phyloP scores from a whole-genome alignment of 2,113 vertebrate genomes.

The Myocastor coypus region DNA sequence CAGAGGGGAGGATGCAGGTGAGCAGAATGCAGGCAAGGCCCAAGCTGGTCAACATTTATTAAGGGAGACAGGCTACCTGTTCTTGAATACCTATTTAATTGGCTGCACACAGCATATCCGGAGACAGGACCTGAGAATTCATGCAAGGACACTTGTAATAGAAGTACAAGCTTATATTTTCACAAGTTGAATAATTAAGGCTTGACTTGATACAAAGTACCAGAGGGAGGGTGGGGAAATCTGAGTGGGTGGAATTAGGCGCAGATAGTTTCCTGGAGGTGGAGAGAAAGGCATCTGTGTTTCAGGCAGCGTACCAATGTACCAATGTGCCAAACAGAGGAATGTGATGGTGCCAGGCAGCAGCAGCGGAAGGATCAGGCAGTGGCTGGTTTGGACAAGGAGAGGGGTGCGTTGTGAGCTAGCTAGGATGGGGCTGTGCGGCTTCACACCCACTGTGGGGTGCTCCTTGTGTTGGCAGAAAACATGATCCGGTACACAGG shows the following conservation, averaged over 20 bases:
- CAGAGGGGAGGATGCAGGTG: not conserved
- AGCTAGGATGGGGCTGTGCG: accelerated
- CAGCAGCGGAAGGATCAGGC: not conserved
- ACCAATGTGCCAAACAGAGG: not conserved
- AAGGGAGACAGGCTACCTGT: not conserved
- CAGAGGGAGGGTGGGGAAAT: not conserved
- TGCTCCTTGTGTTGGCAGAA: slow-evolving; percentile 86
- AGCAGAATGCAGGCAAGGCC: accelerated
- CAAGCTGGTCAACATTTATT: not conserved
- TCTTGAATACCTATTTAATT: not conserved
- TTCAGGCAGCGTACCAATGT: not conserved
- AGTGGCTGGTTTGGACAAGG: accelerated
- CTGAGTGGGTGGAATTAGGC: not conserved
- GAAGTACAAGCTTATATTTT: not conserved
- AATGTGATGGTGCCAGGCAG: accelerated
- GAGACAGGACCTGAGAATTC: not conserved
- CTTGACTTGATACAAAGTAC: not conserved
- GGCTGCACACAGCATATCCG: not conserved
- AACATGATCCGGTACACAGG: slow-evolving; percentile 99
- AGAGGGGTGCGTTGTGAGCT: accelerated
- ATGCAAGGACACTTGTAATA: not conserved
- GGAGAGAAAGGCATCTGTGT: not conserved
- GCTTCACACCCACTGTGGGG: accelerated
- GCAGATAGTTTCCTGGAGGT: not conserved
- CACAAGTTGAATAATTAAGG: slow-evolving; percentile 49